phyloP scores from a whole-genome alignment of 2,888 invertebrate genomes.

The Actias luna region DNA sequence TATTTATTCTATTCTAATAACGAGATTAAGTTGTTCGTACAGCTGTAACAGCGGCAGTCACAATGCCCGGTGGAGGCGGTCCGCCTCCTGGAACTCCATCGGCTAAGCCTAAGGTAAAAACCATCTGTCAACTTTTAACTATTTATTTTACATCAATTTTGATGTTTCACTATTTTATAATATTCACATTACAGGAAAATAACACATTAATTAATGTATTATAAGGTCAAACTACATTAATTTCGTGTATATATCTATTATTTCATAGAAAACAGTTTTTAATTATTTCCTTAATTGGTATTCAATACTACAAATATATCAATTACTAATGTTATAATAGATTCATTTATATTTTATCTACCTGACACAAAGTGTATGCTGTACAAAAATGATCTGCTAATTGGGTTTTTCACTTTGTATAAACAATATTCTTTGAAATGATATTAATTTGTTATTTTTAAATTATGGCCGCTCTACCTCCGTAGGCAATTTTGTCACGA shows the following conservation, averaged over 20 bases:
- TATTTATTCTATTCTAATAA: constrained; percentile 14
- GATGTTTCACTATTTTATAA: not conserved
- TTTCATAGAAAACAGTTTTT: not conserved
- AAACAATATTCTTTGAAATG: too few species aligned
- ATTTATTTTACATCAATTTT: too few species aligned
- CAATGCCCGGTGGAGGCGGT: constrained; percentile 89
- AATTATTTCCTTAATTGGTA: not conserved
- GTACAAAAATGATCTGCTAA: too few species aligned
- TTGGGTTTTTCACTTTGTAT: too few species aligned
- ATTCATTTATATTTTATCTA: not conserved
- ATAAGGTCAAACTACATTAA: not conserved
- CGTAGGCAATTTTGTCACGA: too few species aligned
- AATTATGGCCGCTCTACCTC: too few species aligned
- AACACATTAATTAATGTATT: not conserved
- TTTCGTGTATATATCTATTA: not conserved
- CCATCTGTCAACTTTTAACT: too few species aligned
- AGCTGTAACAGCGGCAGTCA: constrained; percentile 72
- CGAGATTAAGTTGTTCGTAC: constrained; percentile 26
- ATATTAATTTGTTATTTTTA: too few species aligned
- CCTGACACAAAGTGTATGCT: too few species aligned
- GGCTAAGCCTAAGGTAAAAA: constrained; percentile 88
- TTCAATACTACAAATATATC: too few species aligned
- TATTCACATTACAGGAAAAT: not conserved
- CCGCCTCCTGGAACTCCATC: constrained; percentile 91
- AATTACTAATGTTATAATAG: not conserved